Percentiles rank a stretch among this genome's conserved stretches.
Evolutionary conservation across 2,888 invertebrate species (phyloP).

Genomic region (Biston stratarius): DNA sequence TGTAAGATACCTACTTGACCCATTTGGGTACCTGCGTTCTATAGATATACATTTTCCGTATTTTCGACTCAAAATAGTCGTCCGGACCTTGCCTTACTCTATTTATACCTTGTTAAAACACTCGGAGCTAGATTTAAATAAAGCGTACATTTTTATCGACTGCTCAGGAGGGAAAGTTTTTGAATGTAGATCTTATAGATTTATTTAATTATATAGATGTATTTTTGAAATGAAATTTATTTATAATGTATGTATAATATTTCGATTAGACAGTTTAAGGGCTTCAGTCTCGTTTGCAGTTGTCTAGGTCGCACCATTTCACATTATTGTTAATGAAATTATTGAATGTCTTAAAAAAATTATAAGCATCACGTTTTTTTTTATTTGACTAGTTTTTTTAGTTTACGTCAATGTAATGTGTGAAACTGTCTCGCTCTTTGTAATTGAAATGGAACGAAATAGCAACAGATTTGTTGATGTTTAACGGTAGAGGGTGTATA

Average conservation of each 20-base stretch:
- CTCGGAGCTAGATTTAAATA: slow-evolving; percentile 24
- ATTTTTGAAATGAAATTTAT: slow-evolving; percentile 46
- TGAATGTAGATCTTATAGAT: slow-evolving; percentile 41
- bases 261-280: slow-evolving; percentile 27
- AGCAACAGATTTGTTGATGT: too few species aligned
- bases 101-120: slow-evolving; percentile 28
- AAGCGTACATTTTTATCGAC: slow-evolving; percentile 31
- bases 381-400: too few species aligned
- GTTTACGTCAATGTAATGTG: too few species aligned
- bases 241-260: slow-evolving; percentile 33
- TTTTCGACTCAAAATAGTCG: slow-evolving; percentile 38
- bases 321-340: too few species aligned
- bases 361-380: too few species aligned
- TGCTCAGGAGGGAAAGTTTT: slow-evolving; percentile 15
- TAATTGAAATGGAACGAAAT: too few species aligned
- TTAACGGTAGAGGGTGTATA: too few species aligned
- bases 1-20: slow-evolving; percentile 13
- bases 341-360: too few species aligned
- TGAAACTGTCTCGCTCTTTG: too few species aligned
- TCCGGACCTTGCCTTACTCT: slow-evolving; percentile 56
- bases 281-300: too few species aligned
- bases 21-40: background rate
- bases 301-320: too few species aligned
- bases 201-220: slow-evolving; percentile 32
- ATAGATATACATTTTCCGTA: slow-evolving; percentile 46